Evolutionary conservation across 1,140 invertebrate species (phyloP).

Genomic region (Leptonema lineaticorne): DNA sequence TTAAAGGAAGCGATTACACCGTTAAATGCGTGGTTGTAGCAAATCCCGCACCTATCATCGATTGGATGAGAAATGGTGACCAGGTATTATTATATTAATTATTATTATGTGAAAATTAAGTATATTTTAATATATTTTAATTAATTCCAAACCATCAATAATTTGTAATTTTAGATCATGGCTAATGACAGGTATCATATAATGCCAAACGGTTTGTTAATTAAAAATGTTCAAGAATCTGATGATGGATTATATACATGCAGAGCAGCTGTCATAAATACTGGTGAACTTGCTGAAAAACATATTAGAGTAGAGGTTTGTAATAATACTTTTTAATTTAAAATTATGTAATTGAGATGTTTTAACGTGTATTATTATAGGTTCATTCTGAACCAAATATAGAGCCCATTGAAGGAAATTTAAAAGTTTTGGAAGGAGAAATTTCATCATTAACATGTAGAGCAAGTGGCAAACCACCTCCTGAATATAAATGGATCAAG

Average conservation of each 20-base stretch:
- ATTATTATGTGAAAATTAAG: slow-evolving; percentile 1
- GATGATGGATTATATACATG: slow-evolving; percentile 87
- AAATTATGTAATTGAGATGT: background rate
- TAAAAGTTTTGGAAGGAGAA: slow-evolving; percentile 78
- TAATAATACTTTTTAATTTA: background rate
- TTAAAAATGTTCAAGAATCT: slow-evolving; percentile 73
- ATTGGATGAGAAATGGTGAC: slow-evolving; percentile 80
- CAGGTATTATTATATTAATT: slow-evolving; percentile 49
- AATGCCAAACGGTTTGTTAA: slow-evolving; percentile 72
- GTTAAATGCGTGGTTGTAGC: slow-evolving; percentile 83
- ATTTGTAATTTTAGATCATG: slow-evolving; percentile 51
- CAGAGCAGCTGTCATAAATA: slow-evolving; percentile 74
- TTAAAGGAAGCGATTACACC: slow-evolving; percentile 72
- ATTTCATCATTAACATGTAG: slow-evolving; percentile 71
- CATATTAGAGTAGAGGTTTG: slow-evolving; percentile 76
- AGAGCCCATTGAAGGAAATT: slow-evolving; percentile 54
- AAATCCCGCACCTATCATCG: slow-evolving; percentile 77
- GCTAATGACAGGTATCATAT: slow-evolving; percentile 72
- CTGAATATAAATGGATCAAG: slow-evolving; percentile 79
- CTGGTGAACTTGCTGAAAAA: slow-evolving; percentile 73
- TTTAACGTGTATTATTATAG: slow-evolving; percentile 46
- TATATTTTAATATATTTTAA: background rate
- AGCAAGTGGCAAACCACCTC: slow-evolving; percentile 79
- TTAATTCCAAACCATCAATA: background rate
- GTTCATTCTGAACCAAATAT: slow-evolving; percentile 79